Base-by-base conservation (phyloP, 1,140 invertebrate genomes). In the Dendroctonus ponderosae region DNA sequence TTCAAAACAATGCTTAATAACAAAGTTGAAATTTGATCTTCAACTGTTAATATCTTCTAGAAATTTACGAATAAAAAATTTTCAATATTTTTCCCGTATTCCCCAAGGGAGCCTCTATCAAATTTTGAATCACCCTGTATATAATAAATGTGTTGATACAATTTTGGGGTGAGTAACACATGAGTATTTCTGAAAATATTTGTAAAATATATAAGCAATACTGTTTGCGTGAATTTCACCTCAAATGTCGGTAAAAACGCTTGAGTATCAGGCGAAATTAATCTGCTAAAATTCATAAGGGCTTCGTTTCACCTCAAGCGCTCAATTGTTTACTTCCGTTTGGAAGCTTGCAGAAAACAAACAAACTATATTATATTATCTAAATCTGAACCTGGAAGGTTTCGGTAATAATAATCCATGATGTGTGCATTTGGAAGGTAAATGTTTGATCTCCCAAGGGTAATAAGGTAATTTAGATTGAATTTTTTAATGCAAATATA, bases 241-340 rank as follows among this genome's bases (percentile, higher is more conserved):
- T 26, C 26, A 1, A 26, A 26, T 26, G 26, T 1, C 26, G 26
- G 3, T 26, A 26, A 26, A 26, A 26, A 26, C 3, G 26, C 26
- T 26, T 26, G 26, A 26, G 26, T 3, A 26, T 26, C 26, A 26
- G 26, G 26, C 26, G 3, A 26, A 26, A 26, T 26, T 26, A 26
- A 26, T 26, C 26, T 26, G 3, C 26, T 26, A 50, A n/a, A 14
- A 50, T 61, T 50, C 59, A 61, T 61, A 49, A 61, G 41, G 48
- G 57, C 9, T 59, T 59, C 14, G 57, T 59, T 59, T 26, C 14
- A 59, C 57, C 57, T 59, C 57, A 59, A 59, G 57, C 57, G 57
- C 39, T 62, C 51, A 62, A 62, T 62, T 62, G 49, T 62, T 62
- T 51, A 38, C 59, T 50, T 50, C 49, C 46, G 11, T 41, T 26